Conservation (phyloP, 2,113 vertebrate species). For the Perognathus longimembris region DNA sequence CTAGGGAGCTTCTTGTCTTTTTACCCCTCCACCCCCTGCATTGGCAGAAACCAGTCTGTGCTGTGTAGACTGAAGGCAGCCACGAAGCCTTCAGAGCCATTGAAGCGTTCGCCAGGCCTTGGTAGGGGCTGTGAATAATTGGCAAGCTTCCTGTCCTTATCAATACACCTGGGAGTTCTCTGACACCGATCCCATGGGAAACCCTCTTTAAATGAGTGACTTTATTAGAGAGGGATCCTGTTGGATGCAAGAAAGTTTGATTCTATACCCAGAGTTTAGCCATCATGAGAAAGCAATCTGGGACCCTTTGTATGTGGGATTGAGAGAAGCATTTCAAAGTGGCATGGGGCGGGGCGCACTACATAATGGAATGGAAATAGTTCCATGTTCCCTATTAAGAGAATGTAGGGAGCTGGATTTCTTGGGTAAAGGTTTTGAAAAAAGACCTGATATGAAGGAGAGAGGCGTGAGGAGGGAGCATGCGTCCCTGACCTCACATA, state of each 20-base stretch:
- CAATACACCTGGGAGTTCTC: constrained; percentile 60
- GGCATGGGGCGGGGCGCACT: neutral
- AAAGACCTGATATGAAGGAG: neutral
- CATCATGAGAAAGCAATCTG: constrained; percentile 80
- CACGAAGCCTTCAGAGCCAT: constrained; percentile 51
- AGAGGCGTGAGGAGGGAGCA: no score
- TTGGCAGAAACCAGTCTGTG: constrained; percentile 60
- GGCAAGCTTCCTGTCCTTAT: constrained; percentile 27
- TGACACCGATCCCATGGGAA: constrained; percentile 73
- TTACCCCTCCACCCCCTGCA: constrained; percentile 6
- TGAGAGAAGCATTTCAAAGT: constrained; percentile 56
- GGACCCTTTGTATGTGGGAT: constrained; percentile 58
- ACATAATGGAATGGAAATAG: constrained; percentile 35
- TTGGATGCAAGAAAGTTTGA: constrained; percentile 86
- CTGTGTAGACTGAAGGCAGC: constrained; percentile 54
- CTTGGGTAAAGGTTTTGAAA: neutral
- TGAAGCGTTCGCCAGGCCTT: constrained; percentile 63
- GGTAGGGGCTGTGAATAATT: constrained; percentile 67
- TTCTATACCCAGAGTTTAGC: constrained; percentile 81
- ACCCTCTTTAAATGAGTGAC: constrained; percentile 82
- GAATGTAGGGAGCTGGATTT: constrained; percentile 48
- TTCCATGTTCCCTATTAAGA: neutral
- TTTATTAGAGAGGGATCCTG: constrained; percentile 85
- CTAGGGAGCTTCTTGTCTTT: constrained; percentile 38
- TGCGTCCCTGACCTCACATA: neutral